A percentile compares a stretch with the other conserved stretches of the same genome.
Conservation (phyloP, 2,113 vertebrate genomes). For the Cromileptes altivelis region DNA sequence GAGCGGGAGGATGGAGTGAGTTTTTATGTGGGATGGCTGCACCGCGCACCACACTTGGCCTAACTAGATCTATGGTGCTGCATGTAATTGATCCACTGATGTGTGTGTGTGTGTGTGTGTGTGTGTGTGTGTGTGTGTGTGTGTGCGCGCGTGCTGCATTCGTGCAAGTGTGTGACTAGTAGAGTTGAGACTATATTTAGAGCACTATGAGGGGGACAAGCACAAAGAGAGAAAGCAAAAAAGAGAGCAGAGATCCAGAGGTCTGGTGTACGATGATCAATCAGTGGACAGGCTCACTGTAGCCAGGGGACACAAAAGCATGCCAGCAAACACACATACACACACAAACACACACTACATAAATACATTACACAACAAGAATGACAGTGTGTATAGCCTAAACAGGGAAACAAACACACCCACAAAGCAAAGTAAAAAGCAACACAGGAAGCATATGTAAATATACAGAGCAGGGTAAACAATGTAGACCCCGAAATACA, state of each 20-base stretch:
- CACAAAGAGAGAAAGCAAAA: conserved; percentile 59
- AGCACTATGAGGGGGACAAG: conserved; percentile 63
- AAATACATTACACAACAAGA: conserved; percentile 38
- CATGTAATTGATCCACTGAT: conserved; percentile 66
- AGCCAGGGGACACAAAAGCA: conserved; percentile 73
- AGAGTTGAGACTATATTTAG: conserved; percentile 81
- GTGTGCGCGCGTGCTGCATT: conserved; percentile 39
- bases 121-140: conserved; percentile 18
- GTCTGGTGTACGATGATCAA: conserved; percentile 83
- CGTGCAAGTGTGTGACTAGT: conserved; percentile 39
- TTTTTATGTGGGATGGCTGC: conserved; percentile 54
- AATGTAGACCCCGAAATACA: conserved; percentile 21
- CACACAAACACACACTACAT: conserved; percentile 11
- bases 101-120: conserved; percentile 27
- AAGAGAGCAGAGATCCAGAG: conserved; percentile 76
- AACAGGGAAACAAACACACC: conserved; percentile 40
- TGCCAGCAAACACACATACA: conserved; percentile 40
- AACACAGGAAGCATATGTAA: conserved; percentile 21
- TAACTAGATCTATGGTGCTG: conserved; percentile 56
- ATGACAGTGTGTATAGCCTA: conserved; percentile 19
- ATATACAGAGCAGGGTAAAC: conserved; percentile 35
- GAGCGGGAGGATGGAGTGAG: conserved; percentile 23
- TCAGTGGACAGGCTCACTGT: conserved; percentile 71
- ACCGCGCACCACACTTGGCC: conserved; percentile 47
- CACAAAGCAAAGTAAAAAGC: conserved; percentile 36